A percentile compares a stretch with the other conserved stretches of the same genome.
Conservation (phyloP, 2,113 vertebrate genomes). For the Peromyscus maniculatus region DNA sequence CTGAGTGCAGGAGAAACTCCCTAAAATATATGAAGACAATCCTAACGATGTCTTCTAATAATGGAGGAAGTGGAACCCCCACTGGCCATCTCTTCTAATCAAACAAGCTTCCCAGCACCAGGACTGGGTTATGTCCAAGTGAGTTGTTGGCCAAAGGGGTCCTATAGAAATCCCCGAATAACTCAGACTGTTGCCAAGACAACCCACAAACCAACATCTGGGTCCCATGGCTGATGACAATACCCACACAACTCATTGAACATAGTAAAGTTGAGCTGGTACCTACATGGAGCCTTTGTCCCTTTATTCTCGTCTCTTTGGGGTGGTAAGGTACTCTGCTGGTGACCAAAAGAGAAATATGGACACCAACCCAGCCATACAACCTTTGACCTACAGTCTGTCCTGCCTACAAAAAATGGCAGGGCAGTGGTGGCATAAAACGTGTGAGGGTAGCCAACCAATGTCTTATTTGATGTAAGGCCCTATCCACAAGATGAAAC, state of each 20-base stretch:
- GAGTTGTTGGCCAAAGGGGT: neutral
- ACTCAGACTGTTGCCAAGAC: neutral
- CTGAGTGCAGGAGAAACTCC: no score
- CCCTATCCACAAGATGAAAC: neutral
- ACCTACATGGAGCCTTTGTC: neutral
- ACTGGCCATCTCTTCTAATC: neutral
- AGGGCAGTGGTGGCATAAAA: neutral
- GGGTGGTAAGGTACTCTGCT: neutral
- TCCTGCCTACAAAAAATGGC: neutral
- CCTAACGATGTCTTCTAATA: no score
- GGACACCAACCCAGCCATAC: neutral
- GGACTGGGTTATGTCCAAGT: neutral
- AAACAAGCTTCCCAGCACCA: neutral
- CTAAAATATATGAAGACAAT: no score
- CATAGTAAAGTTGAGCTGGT: no score
- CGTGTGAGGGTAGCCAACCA: neutral
- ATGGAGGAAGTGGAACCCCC: no score
- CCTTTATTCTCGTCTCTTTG: no score
- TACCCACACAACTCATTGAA: neutral
- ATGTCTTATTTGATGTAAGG: neutral
- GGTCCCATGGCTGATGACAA: neutral
- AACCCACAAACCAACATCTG: neutral
- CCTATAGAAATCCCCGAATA: no score
- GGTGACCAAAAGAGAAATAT: neutral
- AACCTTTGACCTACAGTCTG: neutral